phyloP scores from a whole-genome alignment of 2,888 invertebrate genomes.

The Oligia fasciuncula region DNA sequence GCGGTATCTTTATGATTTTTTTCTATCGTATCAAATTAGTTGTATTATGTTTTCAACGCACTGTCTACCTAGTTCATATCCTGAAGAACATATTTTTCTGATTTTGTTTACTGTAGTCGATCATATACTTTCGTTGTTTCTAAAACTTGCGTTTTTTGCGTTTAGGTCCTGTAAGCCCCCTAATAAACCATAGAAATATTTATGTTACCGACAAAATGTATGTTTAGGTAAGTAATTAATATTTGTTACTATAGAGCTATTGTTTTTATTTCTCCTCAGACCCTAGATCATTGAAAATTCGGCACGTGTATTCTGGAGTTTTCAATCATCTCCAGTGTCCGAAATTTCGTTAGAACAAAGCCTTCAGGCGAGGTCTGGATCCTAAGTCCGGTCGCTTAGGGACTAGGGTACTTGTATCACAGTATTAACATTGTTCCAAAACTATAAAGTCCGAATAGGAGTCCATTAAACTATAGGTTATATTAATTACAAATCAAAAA shows the following conservation, averaged over 20 bases:
- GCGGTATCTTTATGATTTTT: too few relatives aligned
- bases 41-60: too few relatives aligned
- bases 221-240: not conserved
- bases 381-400: not conserved
- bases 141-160: too few relatives aligned
- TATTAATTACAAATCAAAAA: not conserved
- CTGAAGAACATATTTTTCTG: too few relatives aligned
- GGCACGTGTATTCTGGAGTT: not conserved
- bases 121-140: too few relatives aligned
- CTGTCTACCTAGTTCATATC: too few relatives aligned
- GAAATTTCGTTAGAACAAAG: conserved; percentile 8
- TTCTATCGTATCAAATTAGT: too few relatives aligned
- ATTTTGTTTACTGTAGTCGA: too few relatives aligned
- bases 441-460: not conserved
- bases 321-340: not conserved
- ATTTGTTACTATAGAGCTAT: not conserved
- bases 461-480: not conserved
- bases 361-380: conserved; percentile 26
- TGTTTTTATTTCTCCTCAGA: not conserved
- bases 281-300: not conserved
- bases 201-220: not conserved
- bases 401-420: not conserved
- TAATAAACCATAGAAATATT: not conserved
- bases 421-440: not conserved
- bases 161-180: too few relatives aligned